Base-by-base conservation (phyloP, 2,888 invertebrate species). In the Diaprepes abbreviatus region DNA sequence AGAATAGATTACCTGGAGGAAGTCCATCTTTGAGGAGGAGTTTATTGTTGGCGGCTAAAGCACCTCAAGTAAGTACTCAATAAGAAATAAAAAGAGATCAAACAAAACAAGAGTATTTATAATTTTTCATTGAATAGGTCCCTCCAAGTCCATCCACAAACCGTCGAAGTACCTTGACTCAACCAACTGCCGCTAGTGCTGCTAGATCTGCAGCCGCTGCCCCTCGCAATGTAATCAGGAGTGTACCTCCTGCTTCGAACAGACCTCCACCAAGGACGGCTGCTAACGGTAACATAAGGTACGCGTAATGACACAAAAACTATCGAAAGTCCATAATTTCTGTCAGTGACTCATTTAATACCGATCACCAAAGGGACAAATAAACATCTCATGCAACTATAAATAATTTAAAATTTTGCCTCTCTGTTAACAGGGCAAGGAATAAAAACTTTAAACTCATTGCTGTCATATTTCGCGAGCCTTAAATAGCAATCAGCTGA, bases 131-230 rank as follows among this genome's bases (percentile, higher is more conserved):
- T 4, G 3, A 35, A 36, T 28, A 73, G 70, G 77, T 79, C 52
- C 79, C 80, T 82, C 83, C 88, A 76, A 88, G 55, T 85, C 88
- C 80, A 83, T 86, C 68, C 81, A 85, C 75, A 79, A 82, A 79
- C 83, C 86, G 80, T 82, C 86, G 45, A 82, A 87, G 77, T 66
- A 84, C 83, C 28, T 74, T 84, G 28, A 88, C 88, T 80, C 88
- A 86, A 74, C 88, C 89, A 0, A 89, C 89, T 0, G 87, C 88
- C 70, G 87, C 88, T 0, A 89, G 89, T 74, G 86, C 87, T 0
- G 89, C 89, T 0, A 88, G 88, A 80, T 84, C 76, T 3, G 86
- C 88, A 3, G 83, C 78, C 19, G 72, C 77, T 50, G 74, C 74
- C 2, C 19, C 75, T n/a, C 75, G 74, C n/a, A 24, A 24, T 24